These are phyloP conservation scores for Corydoras maculifer DNA, from an alignment of 2,113 vertebrate genomes.

Conservation along the genomic window DNA sequence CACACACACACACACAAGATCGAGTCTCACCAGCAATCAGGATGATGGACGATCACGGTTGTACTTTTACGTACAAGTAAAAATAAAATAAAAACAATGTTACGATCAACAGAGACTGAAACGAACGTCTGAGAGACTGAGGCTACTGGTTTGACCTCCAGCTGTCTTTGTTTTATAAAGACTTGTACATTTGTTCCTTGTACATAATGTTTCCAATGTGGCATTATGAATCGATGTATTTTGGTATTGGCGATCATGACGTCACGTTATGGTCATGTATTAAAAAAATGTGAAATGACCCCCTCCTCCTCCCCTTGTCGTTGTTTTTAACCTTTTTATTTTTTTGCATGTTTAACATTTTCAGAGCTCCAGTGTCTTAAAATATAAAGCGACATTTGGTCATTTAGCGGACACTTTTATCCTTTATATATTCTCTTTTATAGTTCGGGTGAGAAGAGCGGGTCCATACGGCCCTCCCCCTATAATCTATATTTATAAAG, in stretches of 20 bases:
- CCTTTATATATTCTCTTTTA: no score
- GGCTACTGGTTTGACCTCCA: constrained; percentile 32
- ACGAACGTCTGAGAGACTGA: constrained; percentile 27
- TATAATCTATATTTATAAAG: no score
- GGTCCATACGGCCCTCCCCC: no score
- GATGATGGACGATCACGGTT: not conserved
- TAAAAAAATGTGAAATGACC: constrained; percentile 42
- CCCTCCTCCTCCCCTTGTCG: not conserved
- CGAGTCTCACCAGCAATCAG: not conserved
- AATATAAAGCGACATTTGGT: no score
- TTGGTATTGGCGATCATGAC: constrained; percentile 49
- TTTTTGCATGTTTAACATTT: no score
- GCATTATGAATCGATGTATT: constrained; percentile 50
- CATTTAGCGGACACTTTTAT: no score
- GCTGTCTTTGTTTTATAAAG: constrained; percentile 57
- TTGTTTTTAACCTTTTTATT: no score
- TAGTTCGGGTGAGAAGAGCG: no score
- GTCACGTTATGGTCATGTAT: constrained; percentile 51
- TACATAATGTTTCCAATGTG: constrained; percentile 45
- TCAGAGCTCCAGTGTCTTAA: no score
- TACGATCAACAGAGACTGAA: constrained; percentile 29
- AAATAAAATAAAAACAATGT: constrained; percentile 13
- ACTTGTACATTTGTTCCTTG: constrained; percentile 50
- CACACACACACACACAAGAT: not conserved
- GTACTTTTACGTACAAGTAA: constrained; percentile 20